Base-by-base conservation (phyloP, 2,888 invertebrate genomes). In the Subacronicta megacephala region DNA sequence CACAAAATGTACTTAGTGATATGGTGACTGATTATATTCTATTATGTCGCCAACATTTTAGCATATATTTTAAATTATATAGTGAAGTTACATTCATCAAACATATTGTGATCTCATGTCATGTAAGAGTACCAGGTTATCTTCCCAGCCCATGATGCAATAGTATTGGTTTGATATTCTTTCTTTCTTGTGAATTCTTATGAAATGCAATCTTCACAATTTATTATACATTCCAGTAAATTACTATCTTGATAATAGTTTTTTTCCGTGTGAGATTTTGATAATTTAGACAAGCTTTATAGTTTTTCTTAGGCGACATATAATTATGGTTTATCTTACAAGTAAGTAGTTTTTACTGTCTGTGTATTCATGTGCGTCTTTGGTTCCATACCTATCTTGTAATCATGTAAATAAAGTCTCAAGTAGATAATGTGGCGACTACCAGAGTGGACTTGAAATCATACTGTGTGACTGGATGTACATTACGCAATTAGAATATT, bases 1-100 rank as follows among this genome's bases (percentile, higher is more conserved):
- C 93, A 93, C 93, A 93, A 93, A 92, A 90, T 88, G 92, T 93
- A 93, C 93, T 93, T 93, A 93, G 88, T 84, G 81, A 78, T 83
- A 81, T 62, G 84, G 85, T 82, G 86, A 83, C 80, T 80, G 81
- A 80, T 77, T 77, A 77, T 82, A 69, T 65, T 74, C 62, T 66
- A 70, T 78, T 66, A 57, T 75, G 81, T 83, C 81, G 85, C 87
- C 83, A 78, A 70, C 80, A 53, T 82, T 74, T 81, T 85, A 85
- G 81, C 29, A 3, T 78, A 72, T 83, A 80, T 77, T 79, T 82
- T 77, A 87, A 84, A 82, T 80, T 82, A 65, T 80, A 77, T 83
- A 82, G 76, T 81, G 78, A 82, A 78, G 76, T 84, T 81, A 80
- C 82, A 75, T 89, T 84, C 82, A 87, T 87, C 77, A 83, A 89